Conservation (phyloP, 2,797 vertebrate genomes). For the Bucorvus abyssinicus region DNA sequence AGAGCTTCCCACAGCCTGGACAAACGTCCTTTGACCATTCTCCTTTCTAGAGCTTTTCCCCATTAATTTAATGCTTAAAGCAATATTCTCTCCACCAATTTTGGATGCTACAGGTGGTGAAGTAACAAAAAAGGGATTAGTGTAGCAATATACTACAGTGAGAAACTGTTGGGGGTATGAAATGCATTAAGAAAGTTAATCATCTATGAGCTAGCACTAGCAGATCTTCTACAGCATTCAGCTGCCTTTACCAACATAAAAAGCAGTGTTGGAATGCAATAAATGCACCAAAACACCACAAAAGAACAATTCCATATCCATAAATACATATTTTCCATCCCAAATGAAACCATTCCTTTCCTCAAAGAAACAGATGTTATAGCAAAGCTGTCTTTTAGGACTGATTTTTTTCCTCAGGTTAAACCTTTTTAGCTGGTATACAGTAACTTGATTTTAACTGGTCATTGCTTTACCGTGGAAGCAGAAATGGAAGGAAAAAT, state of each 20-base stretch:
- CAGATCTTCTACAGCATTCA: background rate
- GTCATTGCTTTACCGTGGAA: background rate
- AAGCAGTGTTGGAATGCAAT: conserved; percentile 6
- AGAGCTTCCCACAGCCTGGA: background rate
- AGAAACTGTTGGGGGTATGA: background rate
- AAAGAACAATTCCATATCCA: conserved; percentile 8
- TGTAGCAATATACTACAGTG: background rate
- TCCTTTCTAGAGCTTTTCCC: background rate
- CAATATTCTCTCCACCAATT: background rate
- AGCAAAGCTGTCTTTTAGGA: background rate
- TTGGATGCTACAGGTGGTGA: background rate
- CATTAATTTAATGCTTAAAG: background rate
- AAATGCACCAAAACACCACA: background rate
- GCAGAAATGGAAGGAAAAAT: background rate
- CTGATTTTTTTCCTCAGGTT: background rate
- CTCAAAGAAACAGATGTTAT: conserved; percentile 41
- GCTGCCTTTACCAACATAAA: conserved; percentile 3
- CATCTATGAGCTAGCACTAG: background rate
- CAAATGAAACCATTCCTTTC: conserved; percentile 18
- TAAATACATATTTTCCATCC: conserved; percentile 43
- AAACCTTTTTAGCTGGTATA: background rate
- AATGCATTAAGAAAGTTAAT: conserved; percentile 3
- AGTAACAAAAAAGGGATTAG: background rate
- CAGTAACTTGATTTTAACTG: background rate
- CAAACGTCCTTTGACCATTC: background rate